Percentiles rank a stretch among this genome's conserved stretches.
These are phyloP conservation scores for Elephantulus edwardii DNA, from an alignment of 2,113 vertebrate species.

Conservation along the genomic window DNA sequence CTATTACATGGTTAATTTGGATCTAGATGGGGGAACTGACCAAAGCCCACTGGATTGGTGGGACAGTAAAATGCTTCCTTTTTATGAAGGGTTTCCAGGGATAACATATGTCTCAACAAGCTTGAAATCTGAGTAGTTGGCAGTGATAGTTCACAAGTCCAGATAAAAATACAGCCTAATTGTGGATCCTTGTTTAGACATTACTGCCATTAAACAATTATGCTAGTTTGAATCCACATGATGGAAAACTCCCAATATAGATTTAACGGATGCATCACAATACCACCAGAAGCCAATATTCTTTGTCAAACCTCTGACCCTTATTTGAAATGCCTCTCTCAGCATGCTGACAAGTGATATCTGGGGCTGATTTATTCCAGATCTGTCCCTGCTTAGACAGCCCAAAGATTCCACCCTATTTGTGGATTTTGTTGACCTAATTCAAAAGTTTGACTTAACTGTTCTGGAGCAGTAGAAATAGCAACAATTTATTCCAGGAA, in stretches of 20 bases:
- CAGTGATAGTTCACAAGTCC: constrained; percentile 64
- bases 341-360: constrained; percentile 72
- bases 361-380: constrained; percentile 74
- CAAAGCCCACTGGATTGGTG: constrained; percentile 46
- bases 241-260: constrained; percentile 77
- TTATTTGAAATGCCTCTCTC: constrained; percentile 49
- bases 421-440: constrained; percentile 79
- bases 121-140: constrained; percentile 74
- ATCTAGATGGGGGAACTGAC: constrained; percentile 42
- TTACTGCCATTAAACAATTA: constrained; percentile 66
- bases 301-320: constrained; percentile 46
- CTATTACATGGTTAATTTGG: constrained; percentile 66
- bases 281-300: constrained; percentile 44
- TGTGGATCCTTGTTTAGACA: constrained; percentile 71
- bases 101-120: constrained; percentile 75
- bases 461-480: constrained; percentile 65
- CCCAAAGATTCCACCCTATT: constrained; percentile 78
- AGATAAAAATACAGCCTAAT: constrained; percentile 78
- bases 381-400: constrained; percentile 66
- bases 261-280: constrained; percentile 54
- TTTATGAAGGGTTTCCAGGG: constrained; percentile 73
- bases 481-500: constrained; percentile 69
- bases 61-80: constrained; percentile 65
- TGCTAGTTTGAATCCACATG: constrained; percentile 65
- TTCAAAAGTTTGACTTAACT: constrained; percentile 76